Percentiles rank a stretch among this genome's conserved stretches.
phyloP scores from a whole-genome alignment of 2,888 invertebrate genomes.

The Agonum fuliginosum region DNA sequence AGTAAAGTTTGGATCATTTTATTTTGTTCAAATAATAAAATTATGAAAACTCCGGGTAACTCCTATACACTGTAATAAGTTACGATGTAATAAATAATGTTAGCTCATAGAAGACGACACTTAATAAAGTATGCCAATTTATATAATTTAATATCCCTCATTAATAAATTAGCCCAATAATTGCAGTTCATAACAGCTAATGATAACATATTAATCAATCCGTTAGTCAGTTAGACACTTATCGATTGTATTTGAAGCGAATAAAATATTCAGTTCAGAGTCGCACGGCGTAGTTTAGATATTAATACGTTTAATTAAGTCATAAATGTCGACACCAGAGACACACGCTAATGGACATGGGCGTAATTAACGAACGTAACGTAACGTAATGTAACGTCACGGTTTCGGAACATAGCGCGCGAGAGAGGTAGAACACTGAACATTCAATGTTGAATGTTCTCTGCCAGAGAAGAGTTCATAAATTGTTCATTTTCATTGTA shows the following conservation, averaged over 20 bases:
- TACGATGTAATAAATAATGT: too few relatives aligned
- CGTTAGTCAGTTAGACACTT: constrained; percentile 17
- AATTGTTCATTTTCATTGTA: too few relatives aligned
- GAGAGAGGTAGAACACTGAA: too few relatives aligned
- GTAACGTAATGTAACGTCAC: constrained; percentile 13
- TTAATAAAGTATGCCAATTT: background rate
- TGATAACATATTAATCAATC: constrained; percentile 25
- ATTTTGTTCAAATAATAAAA: too few relatives aligned
- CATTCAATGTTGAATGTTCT: background rate
- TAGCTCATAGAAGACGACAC: background rate
- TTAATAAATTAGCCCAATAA: constrained; percentile 26
- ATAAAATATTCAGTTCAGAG: constrained; percentile 34
- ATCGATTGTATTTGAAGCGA: constrained; percentile 30
- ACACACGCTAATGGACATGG: constrained; percentile 36
- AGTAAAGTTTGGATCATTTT: too few relatives aligned
- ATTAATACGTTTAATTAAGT: constrained; percentile 50
- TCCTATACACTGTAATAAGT: too few relatives aligned
- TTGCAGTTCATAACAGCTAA: constrained; percentile 8
- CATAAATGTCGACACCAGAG: constrained; percentile 39
- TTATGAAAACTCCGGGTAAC: too few relatives aligned
- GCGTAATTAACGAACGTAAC: constrained; percentile 30
- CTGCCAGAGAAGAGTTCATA: background rate
- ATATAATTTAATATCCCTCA: background rate
- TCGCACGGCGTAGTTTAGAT: constrained; percentile 17
- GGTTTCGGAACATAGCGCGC: background rate